These are phyloP conservation scores for Eilema caniola DNA, from an alignment of 2,888 invertebrate genomes.

Conservation along the genomic window DNA sequence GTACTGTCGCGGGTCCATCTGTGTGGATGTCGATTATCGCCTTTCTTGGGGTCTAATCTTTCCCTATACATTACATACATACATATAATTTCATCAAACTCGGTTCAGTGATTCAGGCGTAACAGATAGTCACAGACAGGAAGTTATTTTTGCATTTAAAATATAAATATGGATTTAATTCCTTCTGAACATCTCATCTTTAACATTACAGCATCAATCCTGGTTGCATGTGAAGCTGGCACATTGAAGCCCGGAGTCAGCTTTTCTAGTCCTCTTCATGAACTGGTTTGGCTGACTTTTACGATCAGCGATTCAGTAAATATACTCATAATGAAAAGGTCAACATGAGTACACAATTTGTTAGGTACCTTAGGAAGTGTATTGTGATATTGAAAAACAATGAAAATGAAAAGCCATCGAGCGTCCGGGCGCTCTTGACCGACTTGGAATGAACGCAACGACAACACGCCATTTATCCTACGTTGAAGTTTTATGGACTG, in stretches of 20 bases:
- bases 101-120: no score
- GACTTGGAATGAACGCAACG: constrained; percentile 58
- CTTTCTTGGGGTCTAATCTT: no score
- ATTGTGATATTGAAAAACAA: constrained; percentile 58
- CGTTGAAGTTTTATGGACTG: constrained; percentile 39
- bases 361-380: constrained; percentile 13
- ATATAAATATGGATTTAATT: no score
- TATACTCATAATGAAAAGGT: neutral
- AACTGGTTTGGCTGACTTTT: neutral
- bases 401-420: constrained; percentile 65
- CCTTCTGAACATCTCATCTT: no score
- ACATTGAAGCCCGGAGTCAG: neutral
- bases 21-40: no score
- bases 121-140: no score
- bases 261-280: neutral
- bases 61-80: no score
- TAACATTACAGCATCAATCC: neutral
- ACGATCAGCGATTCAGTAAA: neutral
- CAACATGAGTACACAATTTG: constrained; percentile 17
- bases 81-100: no score
- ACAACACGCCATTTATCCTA: constrained; percentile 51
- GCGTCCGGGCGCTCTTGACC: constrained; percentile 58
- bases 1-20: no score
- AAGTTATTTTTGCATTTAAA: no score
- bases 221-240: neutral